Percentiles rank a stretch among this genome's conserved stretches.
These are phyloP conservation scores for Agapornis canus DNA, from an alignment of 2,797 vertebrate genomes.

Conservation along the genomic window DNA sequence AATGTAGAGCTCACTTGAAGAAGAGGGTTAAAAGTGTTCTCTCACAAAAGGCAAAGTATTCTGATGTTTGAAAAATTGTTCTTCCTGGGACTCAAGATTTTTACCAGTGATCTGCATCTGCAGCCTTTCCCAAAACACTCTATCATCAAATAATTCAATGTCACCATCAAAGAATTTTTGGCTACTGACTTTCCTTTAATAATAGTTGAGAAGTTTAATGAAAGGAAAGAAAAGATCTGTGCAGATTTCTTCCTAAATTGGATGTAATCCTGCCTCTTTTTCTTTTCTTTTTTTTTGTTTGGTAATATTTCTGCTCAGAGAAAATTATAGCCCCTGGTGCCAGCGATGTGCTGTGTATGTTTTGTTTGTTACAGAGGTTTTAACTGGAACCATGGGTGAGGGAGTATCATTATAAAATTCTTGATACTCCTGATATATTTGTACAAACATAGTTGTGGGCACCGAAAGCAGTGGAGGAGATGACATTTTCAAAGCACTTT, in stretches of 20 bases:
- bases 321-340: constrained; percentile 78
- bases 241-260: constrained; percentile 75
- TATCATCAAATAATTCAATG: constrained; percentile 72
- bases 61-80: constrained; percentile 62
- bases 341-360: constrained; percentile 76
- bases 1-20: not conserved
- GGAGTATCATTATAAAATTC: constrained; percentile 78
- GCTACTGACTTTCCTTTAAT: constrained; percentile 76
- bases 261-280: constrained; percentile 66
- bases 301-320: constrained; percentile 76
- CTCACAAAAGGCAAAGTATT: constrained; percentile 57
- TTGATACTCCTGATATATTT: constrained; percentile 68
- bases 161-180: constrained; percentile 77
- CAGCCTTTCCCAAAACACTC: constrained; percentile 59
- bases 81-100: constrained; percentile 50
- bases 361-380: constrained; percentile 79
- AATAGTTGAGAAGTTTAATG: constrained; percentile 78
- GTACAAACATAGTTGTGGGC: constrained; percentile 69
- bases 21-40: constrained; percentile 44
- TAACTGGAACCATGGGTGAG: constrained; percentile 66
- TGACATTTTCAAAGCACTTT: constrained; percentile 8
- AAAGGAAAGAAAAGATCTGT: constrained; percentile 76
- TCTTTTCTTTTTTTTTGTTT: constrained; percentile 5
- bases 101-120: constrained; percentile 55
- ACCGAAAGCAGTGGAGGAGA: not conserved